Percentiles rank a stretch among this genome's conserved stretches.
Evolutionary conservation across 2,888 invertebrate genomes (phyloP).

Genomic region (Pemphredon lugubris): DNA sequence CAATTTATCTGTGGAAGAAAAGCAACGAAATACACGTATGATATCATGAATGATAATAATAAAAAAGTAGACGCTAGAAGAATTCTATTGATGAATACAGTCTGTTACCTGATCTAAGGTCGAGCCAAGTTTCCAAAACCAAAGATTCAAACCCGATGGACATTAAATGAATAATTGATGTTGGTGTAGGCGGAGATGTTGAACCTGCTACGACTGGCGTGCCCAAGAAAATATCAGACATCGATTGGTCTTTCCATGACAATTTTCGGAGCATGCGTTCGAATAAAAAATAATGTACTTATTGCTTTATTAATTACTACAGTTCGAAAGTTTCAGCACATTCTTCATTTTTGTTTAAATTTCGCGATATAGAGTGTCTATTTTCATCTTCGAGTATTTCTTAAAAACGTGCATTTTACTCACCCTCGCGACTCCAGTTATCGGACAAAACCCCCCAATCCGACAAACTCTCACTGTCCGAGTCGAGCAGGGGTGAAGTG

Average conservation of each 20-base stretch:
- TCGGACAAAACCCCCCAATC: conserved; percentile 79
- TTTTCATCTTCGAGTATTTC: too few relatives aligned
- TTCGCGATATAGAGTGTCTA: too few relatives aligned
- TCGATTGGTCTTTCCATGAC: conserved; percentile 45
- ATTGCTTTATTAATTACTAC: conserved; percentile 23
- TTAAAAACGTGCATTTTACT: conserved; percentile 20
- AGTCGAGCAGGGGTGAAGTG: conserved; percentile 67
- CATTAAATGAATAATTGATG: conserved; percentile 83
- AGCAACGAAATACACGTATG: not conserved
- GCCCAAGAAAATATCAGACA: conserved; percentile 49
- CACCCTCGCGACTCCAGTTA: conserved; percentile 79
- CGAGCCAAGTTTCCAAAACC: conserved; percentile 85
- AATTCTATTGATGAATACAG: too few relatives aligned
- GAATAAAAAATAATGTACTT: conserved; percentile 42
- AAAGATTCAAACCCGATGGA: conserved; percentile 85
- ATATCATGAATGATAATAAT: too few relatives aligned
- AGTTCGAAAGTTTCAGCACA: too few relatives aligned
- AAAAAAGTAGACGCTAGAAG: not conserved
- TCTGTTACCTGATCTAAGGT: conserved; percentile 80
- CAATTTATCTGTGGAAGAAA: conserved; percentile 79
- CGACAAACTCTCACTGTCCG: conserved; percentile 77
- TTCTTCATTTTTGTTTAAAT: too few relatives aligned
- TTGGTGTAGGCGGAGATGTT: conserved; percentile 73
- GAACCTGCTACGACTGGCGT: conserved; percentile 73
- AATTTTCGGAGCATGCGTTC: conserved; percentile 39